Conservation (phyloP, 2,888 invertebrate genomes). For the Phengaris alcon region DNA sequence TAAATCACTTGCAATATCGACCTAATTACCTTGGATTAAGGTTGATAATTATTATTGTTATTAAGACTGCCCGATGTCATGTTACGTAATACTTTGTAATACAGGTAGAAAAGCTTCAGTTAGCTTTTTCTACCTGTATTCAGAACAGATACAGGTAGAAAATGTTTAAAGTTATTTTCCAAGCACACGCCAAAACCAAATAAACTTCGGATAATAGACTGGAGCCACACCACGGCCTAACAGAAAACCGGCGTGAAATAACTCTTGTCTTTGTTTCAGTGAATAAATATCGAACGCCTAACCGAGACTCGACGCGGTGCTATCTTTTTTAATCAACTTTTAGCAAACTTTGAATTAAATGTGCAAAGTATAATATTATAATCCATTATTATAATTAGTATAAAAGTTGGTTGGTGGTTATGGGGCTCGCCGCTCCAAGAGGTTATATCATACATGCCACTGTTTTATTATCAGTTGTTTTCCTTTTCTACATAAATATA, state of each 20-base stretch:
- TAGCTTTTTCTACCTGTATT: too few species aligned
- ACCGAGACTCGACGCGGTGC: too few species aligned
- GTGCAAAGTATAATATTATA: background rate
- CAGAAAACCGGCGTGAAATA: too few species aligned
- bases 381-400: slow-evolving; percentile 11
- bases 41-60: background rate
- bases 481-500: background rate
- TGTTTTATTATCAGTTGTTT: background rate
- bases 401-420: too few species aligned
- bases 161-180: too few species aligned
- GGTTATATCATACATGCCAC: background rate
- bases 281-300: too few species aligned
- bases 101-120: background rate
- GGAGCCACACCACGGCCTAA: too few species aligned
- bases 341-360: background rate
- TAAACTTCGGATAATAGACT: too few species aligned
- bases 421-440: slow-evolving; percentile 1
- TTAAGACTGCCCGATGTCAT: background rate
- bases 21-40: background rate
- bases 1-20: background rate
- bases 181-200: too few species aligned
- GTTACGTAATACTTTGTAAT: background rate
- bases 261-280: too few species aligned
- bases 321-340: too few species aligned
- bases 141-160: too few species aligned